Evolutionary conservation across 1,140 invertebrate genomes (phyloP).

Genomic region (Drosophila ananassae): DNA sequence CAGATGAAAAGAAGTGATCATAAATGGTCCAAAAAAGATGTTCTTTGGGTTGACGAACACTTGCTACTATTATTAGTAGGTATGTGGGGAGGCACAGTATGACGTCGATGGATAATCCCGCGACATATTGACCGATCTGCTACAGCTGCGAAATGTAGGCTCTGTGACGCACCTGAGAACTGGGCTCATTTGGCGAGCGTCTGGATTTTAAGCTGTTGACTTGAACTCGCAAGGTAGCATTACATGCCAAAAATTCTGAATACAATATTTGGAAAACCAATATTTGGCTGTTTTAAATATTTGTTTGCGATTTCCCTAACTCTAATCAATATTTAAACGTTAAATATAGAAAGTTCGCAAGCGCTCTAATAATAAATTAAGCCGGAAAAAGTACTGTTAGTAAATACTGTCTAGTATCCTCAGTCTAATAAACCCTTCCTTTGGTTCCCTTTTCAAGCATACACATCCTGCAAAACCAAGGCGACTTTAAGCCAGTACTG

Average conservation of each 20-base stretch:
- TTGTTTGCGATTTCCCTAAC: constrained; percentile 1
- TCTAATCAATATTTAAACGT: background rate
- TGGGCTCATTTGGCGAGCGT: constrained; percentile 21
- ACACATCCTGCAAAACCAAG: constrained; percentile 29
- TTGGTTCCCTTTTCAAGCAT: constrained; percentile 32
- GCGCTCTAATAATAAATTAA: background rate
- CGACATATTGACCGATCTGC: constrained; percentile 29
- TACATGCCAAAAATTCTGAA: background rate
- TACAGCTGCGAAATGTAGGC: constrained; percentile 52
- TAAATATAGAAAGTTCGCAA: constrained; percentile 1
- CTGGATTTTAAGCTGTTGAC: constrained; percentile 3
- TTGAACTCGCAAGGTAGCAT: background rate
- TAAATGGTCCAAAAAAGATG: constrained; percentile 28
- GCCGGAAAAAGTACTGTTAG: background rate
- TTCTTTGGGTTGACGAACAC: constrained; percentile 23
- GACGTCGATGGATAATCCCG: constrained; percentile 66
- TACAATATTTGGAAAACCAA: background rate
- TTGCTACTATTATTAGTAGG: constrained; percentile 40
- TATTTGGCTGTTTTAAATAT: constrained; percentile 1
- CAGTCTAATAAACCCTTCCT: background rate
- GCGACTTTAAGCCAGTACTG: constrained; percentile 22
- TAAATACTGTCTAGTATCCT: too few relatives aligned
- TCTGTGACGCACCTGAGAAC: constrained; percentile 53
- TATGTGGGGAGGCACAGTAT: constrained; percentile 24
- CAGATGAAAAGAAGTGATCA: constrained; percentile 15